Evolutionary conservation across 2,888 invertebrate genomes (phyloP), one percentile per base, ranked within the genome.

Genomic region (Physocephala rufipes): DNA sequence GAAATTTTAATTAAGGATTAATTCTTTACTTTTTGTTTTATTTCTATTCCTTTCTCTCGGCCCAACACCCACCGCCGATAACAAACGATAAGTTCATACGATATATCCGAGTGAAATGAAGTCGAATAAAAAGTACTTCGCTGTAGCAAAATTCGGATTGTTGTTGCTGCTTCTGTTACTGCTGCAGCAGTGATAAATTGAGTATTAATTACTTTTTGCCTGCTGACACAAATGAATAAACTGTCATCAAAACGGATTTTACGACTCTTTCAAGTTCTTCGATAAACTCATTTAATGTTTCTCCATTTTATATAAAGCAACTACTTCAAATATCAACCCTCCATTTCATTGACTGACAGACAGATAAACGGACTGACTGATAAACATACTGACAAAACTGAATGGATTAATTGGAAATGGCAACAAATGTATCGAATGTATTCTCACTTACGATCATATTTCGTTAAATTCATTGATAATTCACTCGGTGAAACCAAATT

Each of bases 1-100:
- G 36, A 62, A 68, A 62, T 68, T 68, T 68, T 68, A 68, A 68
- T 68, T 61, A 68, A 68, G 62, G 68, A 62, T 68, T 68, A 68
- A 68, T 68, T 68, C 68, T 53, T 68, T 68, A 53, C 43, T n/a
- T 30, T 66, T 66, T 30, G 66, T 63, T 63, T 24, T 26, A 21
- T 16, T 26, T 2, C 2, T 12, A 26, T 15, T 36, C 36, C 9
- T 36, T 36, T 36, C 36, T 36, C 36, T 36, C 36, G 36, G 36
- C 36, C 36, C 36, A 36, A 36, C 36, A 36, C 36, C 36, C 36
- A 36, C 36, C 5, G 36, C 9, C 36, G 36, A 9, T 36, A 36
- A 36, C n/a, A n/a, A n/a, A n/a, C 36, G 36, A 9, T 36, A 9
- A 36, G 36, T 36, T 7, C 4, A 36, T 36, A 36, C 5, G 9